Percentiles rank a stretch among this genome's conserved stretches.
These are phyloP conservation scores for Chrysotoxum bicinctum DNA, from an alignment of 2,888 invertebrate species.

Conservation along the genomic window DNA sequence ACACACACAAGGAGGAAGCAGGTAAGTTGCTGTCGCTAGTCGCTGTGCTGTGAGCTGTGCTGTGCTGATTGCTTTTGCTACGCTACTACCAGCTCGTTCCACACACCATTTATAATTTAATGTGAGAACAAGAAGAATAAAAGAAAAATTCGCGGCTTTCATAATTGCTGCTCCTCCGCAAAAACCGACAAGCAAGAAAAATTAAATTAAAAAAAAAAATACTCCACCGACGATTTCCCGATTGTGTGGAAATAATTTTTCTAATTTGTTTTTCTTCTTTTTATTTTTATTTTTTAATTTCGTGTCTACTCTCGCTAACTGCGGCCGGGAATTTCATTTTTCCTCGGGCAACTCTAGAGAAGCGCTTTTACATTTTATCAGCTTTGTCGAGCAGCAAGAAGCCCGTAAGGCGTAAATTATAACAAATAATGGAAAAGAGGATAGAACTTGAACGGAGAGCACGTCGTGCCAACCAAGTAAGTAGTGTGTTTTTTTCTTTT, in stretches of 20 bases:
- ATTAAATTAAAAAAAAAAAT: conserved; percentile 24
- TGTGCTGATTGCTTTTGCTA: conserved; percentile 20
- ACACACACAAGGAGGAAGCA: conserved; percentile 38
- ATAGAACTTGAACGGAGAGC: conserved; percentile 97
- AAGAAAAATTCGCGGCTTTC: conserved; percentile 69
- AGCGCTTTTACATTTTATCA: conserved; percentile 53
- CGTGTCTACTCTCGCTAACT: conserved; percentile 28
- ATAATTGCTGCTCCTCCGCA: conserved; percentile 67
- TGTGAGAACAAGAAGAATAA: conserved; percentile 34
- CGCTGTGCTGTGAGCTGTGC: too few species aligned
- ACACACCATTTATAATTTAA: conserved; percentile 22
- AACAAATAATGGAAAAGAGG: conserved; percentile 93
- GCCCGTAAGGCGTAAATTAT: conserved; percentile 31
- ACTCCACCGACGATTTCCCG: conserved; percentile 26
- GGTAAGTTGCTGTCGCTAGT: conserved; percentile 61
- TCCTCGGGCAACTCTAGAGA: conserved; percentile 19
- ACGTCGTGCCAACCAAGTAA: conserved; percentile 94
- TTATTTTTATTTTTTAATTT: conserved; percentile 41
- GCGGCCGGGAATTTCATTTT: conserved; percentile 32
- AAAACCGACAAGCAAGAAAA: conserved; percentile 59
- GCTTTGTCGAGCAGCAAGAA: conserved; percentile 48
- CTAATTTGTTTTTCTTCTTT: conserved; percentile 35
- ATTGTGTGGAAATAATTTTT: conserved; percentile 38
- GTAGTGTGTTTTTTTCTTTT: conserved; percentile 76
- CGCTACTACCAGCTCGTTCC: conserved; percentile 58